phyloP scores from a whole-genome alignment of 2,113 vertebrate genomes.

The Pseudois nayaur region DNA sequence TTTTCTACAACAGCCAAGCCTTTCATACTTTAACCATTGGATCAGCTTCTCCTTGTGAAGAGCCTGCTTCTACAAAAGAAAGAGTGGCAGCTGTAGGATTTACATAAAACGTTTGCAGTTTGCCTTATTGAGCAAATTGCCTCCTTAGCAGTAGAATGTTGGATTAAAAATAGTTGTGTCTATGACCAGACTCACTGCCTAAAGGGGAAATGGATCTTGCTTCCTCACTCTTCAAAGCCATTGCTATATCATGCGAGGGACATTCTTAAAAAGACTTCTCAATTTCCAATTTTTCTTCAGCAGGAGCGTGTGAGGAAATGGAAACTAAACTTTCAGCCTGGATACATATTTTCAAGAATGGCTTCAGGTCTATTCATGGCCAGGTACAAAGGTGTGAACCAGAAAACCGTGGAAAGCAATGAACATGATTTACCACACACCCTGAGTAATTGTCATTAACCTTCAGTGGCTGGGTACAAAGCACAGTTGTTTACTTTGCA shows the following conservation, averaged over 20 bases:
- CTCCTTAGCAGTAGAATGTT: background rate
- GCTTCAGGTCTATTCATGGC: background rate
- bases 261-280: background rate
- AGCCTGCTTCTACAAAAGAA: conserved; percentile 30
- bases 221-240: background rate
- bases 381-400: background rate
- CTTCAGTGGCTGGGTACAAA: background rate
- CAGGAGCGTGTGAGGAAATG: background rate
- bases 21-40: conserved; percentile 62
- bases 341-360: background rate
- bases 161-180: conserved; percentile 20
- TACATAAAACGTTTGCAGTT: conserved; percentile 32
- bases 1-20: conserved; percentile 61
- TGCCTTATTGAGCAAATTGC: conserved; percentile 25
- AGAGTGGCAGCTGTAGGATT: conserved; percentile 3
- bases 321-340: background rate
- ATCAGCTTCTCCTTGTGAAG: conserved; percentile 41
- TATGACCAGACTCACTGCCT: background rate
- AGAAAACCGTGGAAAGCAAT: background rate
- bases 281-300: background rate
- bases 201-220: background rate
- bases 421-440: background rate
- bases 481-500: background rate
- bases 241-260: background rate
- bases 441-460: background rate